A percentile compares a stretch with the other conserved stretches of the same genome.
Conservation (phyloP, 2,113 vertebrate genomes). For the Brachypodius melanocephalos region DNA sequence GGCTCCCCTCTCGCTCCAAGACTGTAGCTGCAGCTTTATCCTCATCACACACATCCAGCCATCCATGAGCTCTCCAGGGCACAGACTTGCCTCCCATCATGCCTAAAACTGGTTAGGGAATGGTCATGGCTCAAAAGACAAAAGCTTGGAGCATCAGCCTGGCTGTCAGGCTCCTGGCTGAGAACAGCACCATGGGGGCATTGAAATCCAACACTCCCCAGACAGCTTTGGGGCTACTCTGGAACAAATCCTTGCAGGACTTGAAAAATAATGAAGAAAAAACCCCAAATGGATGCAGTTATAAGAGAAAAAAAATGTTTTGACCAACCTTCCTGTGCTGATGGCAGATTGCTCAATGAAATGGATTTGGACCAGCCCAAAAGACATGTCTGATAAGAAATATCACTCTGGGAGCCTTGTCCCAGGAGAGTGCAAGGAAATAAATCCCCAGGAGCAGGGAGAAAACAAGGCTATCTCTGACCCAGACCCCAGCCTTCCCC, state of each 20-base stretch:
- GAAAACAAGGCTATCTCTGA: not conserved
- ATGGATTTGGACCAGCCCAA: not conserved
- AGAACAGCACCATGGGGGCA: accelerated
- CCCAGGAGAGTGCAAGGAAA: not conserved
- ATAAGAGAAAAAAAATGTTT: not conserved
- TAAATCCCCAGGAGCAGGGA: not conserved
- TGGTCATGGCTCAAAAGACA: accelerated
- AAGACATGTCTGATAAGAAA: not conserved
- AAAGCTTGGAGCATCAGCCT: not conserved
- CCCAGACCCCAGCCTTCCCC: not conserved
- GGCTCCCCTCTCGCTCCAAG: not conserved
- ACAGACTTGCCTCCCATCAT: not conserved
- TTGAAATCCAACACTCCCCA: accelerated
- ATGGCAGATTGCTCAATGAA: not conserved
- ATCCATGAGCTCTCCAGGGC: not conserved
- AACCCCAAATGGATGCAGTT: not conserved
- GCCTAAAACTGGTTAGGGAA: not conserved
- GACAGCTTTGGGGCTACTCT: not conserved
- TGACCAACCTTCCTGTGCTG: not conserved
- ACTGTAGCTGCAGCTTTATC: not conserved
- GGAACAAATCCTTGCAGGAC: not conserved
- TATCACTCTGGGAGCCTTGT: not conserved
- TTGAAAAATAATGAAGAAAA: not conserved
- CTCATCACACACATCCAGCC: not conserved
- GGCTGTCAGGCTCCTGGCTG: not conserved